These are phyloP conservation scores for Melinaea menophilus DNA, from an alignment of 2,888 invertebrate genomes.

Conservation along the genomic window DNA sequence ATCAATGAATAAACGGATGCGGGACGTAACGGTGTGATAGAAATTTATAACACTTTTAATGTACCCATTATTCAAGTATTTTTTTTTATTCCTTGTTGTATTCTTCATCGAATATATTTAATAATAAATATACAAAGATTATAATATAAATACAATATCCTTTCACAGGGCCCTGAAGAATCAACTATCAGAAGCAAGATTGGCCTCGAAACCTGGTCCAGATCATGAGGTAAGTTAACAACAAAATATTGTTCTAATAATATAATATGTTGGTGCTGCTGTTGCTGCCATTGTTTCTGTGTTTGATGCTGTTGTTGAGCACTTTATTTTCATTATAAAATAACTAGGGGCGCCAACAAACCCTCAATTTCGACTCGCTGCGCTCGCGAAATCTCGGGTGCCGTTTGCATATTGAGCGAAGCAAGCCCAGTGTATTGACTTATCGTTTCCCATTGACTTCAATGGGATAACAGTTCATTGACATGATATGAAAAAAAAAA, in stretches of 20 bases:
- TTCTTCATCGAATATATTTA: neutral
- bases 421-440: no score
- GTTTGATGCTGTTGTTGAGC: neutral
- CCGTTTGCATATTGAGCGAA: no score
- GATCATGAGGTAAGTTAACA: constrained; percentile 90
- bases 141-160: constrained; percentile 12
- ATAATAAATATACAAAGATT: neutral
- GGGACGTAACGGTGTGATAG: neutral
- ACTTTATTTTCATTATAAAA: no score
- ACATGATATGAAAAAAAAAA: no score
- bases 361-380: no score
- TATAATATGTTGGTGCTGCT: no score
- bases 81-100: neutral
- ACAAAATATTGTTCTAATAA: no score
- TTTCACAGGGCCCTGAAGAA: constrained; percentile 79
- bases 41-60: neutral
- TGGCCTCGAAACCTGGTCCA: constrained; percentile 90
- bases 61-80: neutral
- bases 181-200: constrained; percentile 81
- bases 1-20: neutral
- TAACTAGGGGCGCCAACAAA: no score
- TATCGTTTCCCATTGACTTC: no score
- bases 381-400: no score
- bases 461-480: no score
- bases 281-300: no score